Evolutionary conservation across 2,888 invertebrate genomes (phyloP), one percentile per base, ranked within the genome.

Genomic region (Elmis aenea): DNA sequence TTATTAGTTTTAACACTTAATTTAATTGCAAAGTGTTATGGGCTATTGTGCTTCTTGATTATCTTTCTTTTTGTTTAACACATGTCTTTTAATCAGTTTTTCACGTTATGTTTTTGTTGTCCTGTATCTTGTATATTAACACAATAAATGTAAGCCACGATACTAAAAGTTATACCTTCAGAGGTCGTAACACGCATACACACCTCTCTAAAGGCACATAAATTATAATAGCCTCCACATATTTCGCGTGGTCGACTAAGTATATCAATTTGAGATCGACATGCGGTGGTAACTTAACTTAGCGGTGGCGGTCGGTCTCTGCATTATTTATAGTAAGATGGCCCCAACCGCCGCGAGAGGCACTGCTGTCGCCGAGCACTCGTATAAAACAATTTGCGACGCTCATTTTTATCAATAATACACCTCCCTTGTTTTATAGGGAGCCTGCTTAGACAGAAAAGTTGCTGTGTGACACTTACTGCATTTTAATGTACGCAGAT

Each of bases 331-430:
- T 56, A 56, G 54, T 57, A 57, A 58, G 59, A 57, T 51, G 50
- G 55, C 46, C 52, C 45, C 42, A 35, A 42, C 28, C 38, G 42
- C 43, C 50, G 50, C 39, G 33, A 43, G 38, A 40, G 40, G 36
- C 40, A 37, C 30, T 52, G 50, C 51, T 55, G 59, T 58, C 59
- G 57, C 59, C 55, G 52, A 52, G 54, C 57, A 60, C 59, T 60
- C 62, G 61, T 64, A 64, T 62, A 62, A 64, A 64, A 62, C 64
- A 64, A 64, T 62, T 64, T 64, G 64, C 59, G 57, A 57, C 57
- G 57, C 59, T 60, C 62, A 62, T 64, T 64, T 64, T 64, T 64
- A 64, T 64, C 62, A 64, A 64, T 64, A 62, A 64, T 62, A 59
- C 54, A 64, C 55, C 55, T 31, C 55, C 52, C 57, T 56, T 58